These are phyloP conservation scores for Altica lythri DNA, from an alignment of 2,888 invertebrate genomes.

Conservation along the genomic window DNA sequence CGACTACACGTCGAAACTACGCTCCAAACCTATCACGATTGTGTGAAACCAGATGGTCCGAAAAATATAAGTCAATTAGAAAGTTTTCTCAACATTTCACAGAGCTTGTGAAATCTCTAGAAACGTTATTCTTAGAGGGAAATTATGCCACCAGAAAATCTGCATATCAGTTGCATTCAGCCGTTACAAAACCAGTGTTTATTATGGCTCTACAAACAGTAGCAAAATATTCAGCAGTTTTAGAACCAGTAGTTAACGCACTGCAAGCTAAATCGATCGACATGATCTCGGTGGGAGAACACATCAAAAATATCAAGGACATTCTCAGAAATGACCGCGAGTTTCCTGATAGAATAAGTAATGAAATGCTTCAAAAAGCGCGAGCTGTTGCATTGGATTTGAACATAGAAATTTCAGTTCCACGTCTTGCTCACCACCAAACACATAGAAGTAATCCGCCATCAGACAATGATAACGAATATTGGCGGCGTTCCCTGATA, in stretches of 20 bases:
- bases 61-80: slow-evolving; percentile 25
- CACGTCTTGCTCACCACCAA: slow-evolving; percentile 15
- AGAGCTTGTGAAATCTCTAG: slow-evolving; percentile 9
- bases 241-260: slow-evolving; percentile 28
- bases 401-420: slow-evolving; percentile 7
- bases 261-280: slow-evolving; percentile 36
- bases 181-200: slow-evolving; percentile 16
- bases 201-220: slow-evolving; percentile 9
- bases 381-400: slow-evolving; percentile 10
- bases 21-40: slow-evolving; percentile 27
- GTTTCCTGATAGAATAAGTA: slow-evolving; percentile 6
- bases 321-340: slow-evolving; percentile 14
- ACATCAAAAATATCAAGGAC: slow-evolving; percentile 10
- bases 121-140: slow-evolving; percentile 11
- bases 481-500: slow-evolving; percentile 24
- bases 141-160: slow-evolving; percentile 17
- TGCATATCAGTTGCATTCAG: slow-evolving; percentile 17
- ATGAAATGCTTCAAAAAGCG: slow-evolving; percentile 16
- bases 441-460: slow-evolving; percentile 24
- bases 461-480: slow-evolving; percentile 26
- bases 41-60: slow-evolving; percentile 29
- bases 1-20: slow-evolving; percentile 24
- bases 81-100: slow-evolving; percentile 1
- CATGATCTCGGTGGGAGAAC: slow-evolving; percentile 14
- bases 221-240: slow-evolving; percentile 23